Percentiles rank a stretch among this genome's conserved stretches.
These are phyloP conservation scores for Parnassius orleans DNA, from an alignment of 2,888 invertebrate genomes.

Conservation along the genomic window DNA sequence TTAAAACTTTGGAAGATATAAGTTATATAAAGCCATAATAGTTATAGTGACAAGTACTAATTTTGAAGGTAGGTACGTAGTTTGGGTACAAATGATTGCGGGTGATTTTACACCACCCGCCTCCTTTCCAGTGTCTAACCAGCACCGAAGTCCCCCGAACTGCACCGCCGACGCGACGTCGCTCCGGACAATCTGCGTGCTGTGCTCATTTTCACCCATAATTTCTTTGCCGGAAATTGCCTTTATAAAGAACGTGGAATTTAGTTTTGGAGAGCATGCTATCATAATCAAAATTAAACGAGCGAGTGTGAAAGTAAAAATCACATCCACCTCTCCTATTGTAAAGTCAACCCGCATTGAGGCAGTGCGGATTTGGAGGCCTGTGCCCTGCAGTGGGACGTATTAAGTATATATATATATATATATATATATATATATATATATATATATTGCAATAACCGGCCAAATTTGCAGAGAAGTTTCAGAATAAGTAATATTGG, in stretches of 20 bases:
- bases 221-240: conserved; percentile 79
- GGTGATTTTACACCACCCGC: conserved; percentile 77
- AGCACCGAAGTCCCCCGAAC: conserved; percentile 63
- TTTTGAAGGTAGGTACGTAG: conserved; percentile 77
- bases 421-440: no score
- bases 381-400: no score
- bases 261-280: conserved; percentile 55
- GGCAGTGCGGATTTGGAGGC: no score
- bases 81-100: conserved; percentile 81
- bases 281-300: conserved; percentile 48
- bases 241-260: conserved; percentile 74
- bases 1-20: background rate
- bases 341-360: no score
- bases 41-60: conserved; percentile 75
- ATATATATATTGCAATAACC: no score
- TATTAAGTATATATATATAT: no score
- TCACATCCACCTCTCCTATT: no score
- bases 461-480: no score
- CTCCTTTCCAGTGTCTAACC: conserved; percentile 57
- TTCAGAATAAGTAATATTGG: no score
- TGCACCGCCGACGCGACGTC: conserved; percentile 74
- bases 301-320: no score
- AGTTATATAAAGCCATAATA: conserved; percentile 30
- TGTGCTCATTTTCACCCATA: conserved; percentile 80
- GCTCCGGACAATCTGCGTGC: conserved; percentile 80